Conservation (phyloP, 2,113 vertebrate species). For the Miniopterus natalensis region DNA sequence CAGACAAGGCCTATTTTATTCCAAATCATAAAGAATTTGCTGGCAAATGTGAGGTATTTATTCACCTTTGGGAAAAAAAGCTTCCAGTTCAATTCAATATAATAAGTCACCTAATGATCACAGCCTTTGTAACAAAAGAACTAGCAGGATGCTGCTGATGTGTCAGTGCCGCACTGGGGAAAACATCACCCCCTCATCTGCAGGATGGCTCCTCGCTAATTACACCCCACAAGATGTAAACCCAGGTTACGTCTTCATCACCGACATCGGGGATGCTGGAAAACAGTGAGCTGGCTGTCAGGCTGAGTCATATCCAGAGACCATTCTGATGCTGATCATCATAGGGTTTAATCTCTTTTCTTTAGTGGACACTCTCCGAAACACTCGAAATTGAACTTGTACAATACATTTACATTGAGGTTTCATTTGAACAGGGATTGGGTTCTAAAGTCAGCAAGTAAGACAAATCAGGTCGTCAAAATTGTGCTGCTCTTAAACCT, state of each 20-base stretch:
- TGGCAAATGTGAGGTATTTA: slow-evolving; percentile 79
- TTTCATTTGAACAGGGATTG: background rate
- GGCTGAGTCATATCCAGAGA: background rate
- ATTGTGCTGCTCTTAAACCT: background rate
- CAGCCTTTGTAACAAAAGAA: slow-evolving; percentile 54
- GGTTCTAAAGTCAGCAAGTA: background rate
- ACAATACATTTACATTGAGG: background rate
- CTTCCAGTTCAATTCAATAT: slow-evolving; percentile 35
- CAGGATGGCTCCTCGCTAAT: background rate
- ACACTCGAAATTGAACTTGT: background rate
- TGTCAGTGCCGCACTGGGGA: background rate
- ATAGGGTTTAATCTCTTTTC: background rate
- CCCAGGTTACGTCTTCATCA: background rate
- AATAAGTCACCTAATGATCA: slow-evolving; percentile 46
- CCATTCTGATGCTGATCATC: background rate
- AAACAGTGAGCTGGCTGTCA: background rate
- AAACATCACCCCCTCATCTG: background rate
- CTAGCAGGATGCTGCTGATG: background rate
- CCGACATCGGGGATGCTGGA: fast-evolving
- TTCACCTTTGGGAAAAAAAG: slow-evolving; percentile 20
- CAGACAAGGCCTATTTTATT: slow-evolving; percentile 71
- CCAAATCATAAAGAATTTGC: slow-evolving; percentile 72
- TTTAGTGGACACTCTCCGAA: background rate
- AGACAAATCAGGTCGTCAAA: background rate
- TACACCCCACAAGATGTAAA: background rate